Percentiles rank a stretch among this genome's conserved stretches.
phyloP scores from a whole-genome alignment of 1,140 invertebrate genomes.

The Homarus americanus region DNA sequence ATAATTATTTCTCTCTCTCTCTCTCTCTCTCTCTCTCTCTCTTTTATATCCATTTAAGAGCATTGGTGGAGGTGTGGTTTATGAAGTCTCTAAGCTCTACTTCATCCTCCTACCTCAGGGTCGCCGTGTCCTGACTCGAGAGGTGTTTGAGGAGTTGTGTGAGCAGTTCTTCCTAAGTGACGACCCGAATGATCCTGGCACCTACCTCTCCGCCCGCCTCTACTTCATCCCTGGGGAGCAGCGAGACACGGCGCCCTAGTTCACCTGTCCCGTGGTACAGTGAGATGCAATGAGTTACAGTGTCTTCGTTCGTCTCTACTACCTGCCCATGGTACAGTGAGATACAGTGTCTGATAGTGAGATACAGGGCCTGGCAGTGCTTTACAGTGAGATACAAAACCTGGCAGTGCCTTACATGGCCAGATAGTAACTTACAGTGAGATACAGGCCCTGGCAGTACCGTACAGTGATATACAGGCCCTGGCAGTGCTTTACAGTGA shows the following conservation, averaged over 20 bases:
- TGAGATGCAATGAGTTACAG: too few relatives aligned
- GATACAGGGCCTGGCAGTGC: too few relatives aligned
- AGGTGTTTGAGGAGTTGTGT: constrained; percentile 16
- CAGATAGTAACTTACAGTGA: too few relatives aligned
- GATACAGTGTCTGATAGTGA: too few relatives aligned
- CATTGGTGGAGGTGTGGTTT: neutral
- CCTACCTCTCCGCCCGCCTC: constrained; percentile 36
- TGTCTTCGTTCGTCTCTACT: too few relatives aligned
- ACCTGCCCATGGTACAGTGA: too few relatives aligned
- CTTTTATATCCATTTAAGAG: neutral
- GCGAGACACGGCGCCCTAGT: neutral
- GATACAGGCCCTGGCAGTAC: too few relatives aligned
- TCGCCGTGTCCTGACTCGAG: constrained; percentile 1
- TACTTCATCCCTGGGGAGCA: constrained; percentile 55
- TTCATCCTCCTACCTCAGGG: neutral
- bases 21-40: neutral
- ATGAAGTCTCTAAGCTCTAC: neutral
- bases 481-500: too few relatives aligned
- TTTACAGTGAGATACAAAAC: too few relatives aligned
- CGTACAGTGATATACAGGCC: too few relatives aligned
- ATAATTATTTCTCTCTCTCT: neutral
- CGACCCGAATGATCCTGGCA: constrained; percentile 25
- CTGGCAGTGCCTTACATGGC: too few relatives aligned
- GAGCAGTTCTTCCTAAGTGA: constrained; percentile 52
- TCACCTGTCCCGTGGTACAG: too few relatives aligned